phyloP scores from a whole-genome alignment of 2,797 vertebrate genomes.

The Botia almorhae region DNA sequence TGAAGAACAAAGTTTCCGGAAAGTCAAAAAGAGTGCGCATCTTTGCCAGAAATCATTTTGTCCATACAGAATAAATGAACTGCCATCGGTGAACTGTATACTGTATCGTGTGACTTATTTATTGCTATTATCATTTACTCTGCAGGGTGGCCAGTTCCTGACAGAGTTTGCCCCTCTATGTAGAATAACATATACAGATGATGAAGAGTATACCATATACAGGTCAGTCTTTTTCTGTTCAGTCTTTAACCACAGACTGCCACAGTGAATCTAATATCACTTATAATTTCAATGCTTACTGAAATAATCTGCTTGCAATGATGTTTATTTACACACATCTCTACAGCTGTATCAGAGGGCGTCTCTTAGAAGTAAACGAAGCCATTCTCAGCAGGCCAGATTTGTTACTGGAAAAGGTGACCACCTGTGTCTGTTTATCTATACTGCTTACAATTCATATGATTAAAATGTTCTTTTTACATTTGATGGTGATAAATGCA shows the following conservation, averaged over 20 bases:
- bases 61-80: neutral
- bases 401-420: constrained; percentile 92
- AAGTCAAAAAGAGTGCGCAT: constrained; percentile 93
- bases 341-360: constrained; percentile 91
- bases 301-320: neutral
- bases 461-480: neutral
- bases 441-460: neutral
- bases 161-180: constrained; percentile 96
- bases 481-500: neutral
- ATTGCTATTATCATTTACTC: constrained; percentile 29
- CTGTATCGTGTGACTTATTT: neutral
- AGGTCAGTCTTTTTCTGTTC: constrained; percentile 77
- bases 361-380: constrained; percentile 96
- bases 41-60: neutral
- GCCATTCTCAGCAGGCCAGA: constrained; percentile 85
- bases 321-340: neutral
- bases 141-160: constrained; percentile 90
- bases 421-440: neutral
- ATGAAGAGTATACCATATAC: constrained; percentile 91
- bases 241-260: neutral
- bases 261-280: constrained; percentile 61
- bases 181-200: constrained; percentile 90
- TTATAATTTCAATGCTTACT: neutral
- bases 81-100: neutral
- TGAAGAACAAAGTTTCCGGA: constrained; percentile 96